Base-by-base conservation (phyloP, 2,113 vertebrate genomes). In the Jaculus jaculus region DNA sequence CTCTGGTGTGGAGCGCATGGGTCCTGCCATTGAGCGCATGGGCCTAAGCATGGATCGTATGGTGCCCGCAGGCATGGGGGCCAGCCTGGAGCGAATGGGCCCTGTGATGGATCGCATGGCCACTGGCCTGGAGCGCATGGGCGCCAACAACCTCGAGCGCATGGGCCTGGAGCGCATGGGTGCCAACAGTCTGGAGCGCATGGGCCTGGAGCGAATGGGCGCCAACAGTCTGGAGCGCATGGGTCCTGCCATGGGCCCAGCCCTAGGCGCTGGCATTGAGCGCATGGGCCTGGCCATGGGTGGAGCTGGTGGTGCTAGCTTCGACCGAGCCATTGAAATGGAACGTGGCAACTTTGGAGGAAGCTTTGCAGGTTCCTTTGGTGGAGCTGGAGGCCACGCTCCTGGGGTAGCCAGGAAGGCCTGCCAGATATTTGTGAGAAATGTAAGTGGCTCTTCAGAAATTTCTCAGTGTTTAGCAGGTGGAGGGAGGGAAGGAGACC, bases 341-440 rank as follows among this genome's bases (percentile, higher is more conserved):
- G 99, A 99, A 74, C 98, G 99, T 73, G 99, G 99, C 8, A 98
- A 98, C 97, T 99, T 99, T 81, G 98, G 99, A 79, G 98, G 98
- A 88, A 98, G 98, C 95, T 99, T 99, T 84, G 98, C 98, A 26
- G 99, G 99, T 42, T 98, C 98, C 71, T 97, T 98, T 75, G 98
- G 98, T n/a, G 98, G 98, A 91, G 96, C 98, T 5, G 99, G 98
- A 96, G 99, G 99, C 21, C 98, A 99, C 82, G 98, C 98, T 26
- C 80, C 98, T 17, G 98, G 98, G 51, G 99, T 99, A 89, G 95
- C 99, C 96, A 98, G 99, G 95, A 99, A 99, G 97, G 99, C 99
- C 84, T 99, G 99, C 96, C 99, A 99, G 98, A 99, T 99, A 96
- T 99, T 99, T 97, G 99, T 99, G 96, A 99, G 99, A 98, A 99